Evolutionary conservation across 2,797 vertebrate species (phyloP).

Genomic region (Lophotriccus pileatus): DNA sequence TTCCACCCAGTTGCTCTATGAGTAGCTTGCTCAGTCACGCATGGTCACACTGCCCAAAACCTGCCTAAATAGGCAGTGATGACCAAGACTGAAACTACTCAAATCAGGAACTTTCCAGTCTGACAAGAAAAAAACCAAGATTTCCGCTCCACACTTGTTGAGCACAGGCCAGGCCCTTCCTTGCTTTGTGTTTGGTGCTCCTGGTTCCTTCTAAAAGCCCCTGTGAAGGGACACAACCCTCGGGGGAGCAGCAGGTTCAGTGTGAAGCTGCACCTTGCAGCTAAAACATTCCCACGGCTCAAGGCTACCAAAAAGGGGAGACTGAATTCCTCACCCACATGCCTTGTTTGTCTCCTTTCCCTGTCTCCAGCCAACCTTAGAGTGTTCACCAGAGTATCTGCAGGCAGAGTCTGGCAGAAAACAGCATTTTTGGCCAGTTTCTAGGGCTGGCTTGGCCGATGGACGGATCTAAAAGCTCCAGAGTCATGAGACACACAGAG

Average conservation of each 20-base stretch:
- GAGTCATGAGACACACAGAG: accelerated
- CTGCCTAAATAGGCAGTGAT: not conserved
- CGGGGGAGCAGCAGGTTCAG: not conserved
- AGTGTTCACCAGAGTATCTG: not conserved
- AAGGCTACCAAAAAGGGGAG: not conserved
- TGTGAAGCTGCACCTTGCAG: not conserved
- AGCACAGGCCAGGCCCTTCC: not conserved
- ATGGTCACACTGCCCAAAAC: not conserved
- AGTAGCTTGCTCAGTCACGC: constrained; percentile 21
- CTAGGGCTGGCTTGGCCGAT: too few species aligned
- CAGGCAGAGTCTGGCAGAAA: not conserved
- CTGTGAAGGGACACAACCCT: not conserved
- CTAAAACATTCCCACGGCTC: not conserved
- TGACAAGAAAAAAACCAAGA: not conserved
- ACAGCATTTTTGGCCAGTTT: not conserved
- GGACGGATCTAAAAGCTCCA: not conserved
- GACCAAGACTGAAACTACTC: constrained; percentile 43
- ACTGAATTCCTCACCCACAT: not conserved
- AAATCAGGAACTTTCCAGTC: constrained; percentile 18
- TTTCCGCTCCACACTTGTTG: not conserved
- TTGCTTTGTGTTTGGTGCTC: not conserved
- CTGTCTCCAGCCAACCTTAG: not conserved
- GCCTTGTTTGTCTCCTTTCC: not conserved
- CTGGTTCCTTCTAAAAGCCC: not conserved
- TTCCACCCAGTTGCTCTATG: not conserved